phyloP scores from a whole-genome alignment of 2,888 invertebrate genomes.

The Xestia xanthographa region DNA sequence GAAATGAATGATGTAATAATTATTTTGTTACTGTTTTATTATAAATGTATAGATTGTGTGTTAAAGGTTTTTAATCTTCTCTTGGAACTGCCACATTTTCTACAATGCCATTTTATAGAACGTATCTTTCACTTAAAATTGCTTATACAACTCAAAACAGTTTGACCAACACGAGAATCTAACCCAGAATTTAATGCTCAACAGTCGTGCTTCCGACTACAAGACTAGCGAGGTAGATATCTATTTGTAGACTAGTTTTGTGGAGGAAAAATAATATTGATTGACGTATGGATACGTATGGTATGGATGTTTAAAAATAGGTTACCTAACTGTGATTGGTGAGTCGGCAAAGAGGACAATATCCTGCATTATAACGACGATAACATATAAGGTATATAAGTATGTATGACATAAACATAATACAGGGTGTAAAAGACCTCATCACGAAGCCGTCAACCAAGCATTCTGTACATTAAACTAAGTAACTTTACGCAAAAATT shows the following conservation, averaged over 20 bases:
- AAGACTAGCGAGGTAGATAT: not conserved
- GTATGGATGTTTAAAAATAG: constrained; percentile 21
- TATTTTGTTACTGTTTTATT: too few relatives aligned
- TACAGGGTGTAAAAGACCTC: too few relatives aligned
- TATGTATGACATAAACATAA: not conserved
- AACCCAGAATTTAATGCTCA: not conserved
- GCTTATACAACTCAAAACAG: not conserved
- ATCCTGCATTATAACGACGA: not conserved
- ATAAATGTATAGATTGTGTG: too few relatives aligned
- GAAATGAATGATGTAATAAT: not conserved
- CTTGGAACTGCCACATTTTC: not conserved
- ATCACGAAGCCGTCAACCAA: too few relatives aligned
- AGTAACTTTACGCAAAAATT: too few relatives aligned
- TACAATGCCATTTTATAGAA: constrained; percentile 11
- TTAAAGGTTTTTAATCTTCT: not conserved
- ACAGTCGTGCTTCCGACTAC: not conserved
- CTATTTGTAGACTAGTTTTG: not conserved
- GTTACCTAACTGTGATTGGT: not conserved
- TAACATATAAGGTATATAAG: not conserved
- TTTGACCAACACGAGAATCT: not conserved
- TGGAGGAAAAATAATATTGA: constrained; percentile 7
- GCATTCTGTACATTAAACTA: too few relatives aligned
- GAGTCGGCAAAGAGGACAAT: not conserved
- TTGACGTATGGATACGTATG: not conserved
- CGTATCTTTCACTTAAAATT: constrained; percentile 16